Percentiles rank a stretch among this genome's conserved stretches.
Conservation (phyloP, 1,140 invertebrate species). For the Pogonomyrmex barbatus region DNA sequence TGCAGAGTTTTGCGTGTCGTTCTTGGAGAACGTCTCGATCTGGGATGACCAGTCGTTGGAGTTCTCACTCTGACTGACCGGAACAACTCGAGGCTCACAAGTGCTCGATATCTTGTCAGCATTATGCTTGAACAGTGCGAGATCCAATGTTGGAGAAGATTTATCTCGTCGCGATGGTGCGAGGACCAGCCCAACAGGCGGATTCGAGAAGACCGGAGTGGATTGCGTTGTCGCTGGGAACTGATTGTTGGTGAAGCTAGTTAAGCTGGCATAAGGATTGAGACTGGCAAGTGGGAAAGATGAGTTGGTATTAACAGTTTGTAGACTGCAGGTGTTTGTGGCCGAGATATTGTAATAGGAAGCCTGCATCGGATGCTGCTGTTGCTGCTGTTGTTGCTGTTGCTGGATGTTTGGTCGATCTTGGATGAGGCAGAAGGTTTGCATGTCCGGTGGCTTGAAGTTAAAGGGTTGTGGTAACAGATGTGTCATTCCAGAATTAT, state of each 20-base stretch:
- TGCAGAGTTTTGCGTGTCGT: not conserved
- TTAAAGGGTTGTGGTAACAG: conserved; percentile 77
- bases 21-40: not conserved
- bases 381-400: conserved; percentile 68
- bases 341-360: conserved; percentile 77
- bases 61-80: conserved; percentile 27
- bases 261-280: conserved; percentile 64
- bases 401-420: conserved; percentile 72
- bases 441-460: conserved; percentile 78
- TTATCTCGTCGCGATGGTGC: conserved; percentile 69
- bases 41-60: conserved; percentile 62
- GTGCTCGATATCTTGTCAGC: conserved; percentile 47
- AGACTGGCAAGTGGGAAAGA: conserved; percentile 72
- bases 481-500: conserved; percentile 70
- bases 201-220: conserved; percentile 71
- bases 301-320: conserved; percentile 73
- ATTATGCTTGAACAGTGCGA: conserved; percentile 42
- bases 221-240: conserved; percentile 59
- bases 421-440: conserved; percentile 76
- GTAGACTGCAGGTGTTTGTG: conserved; percentile 73
- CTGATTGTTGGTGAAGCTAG: conserved; percentile 67
- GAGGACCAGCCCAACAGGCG: conserved; percentile 66
- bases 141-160: conserved; percentile 11
- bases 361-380: conserved; percentile 58
- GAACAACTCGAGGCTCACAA: conserved; percentile 26